Evolutionary conservation across 2,888 invertebrate genomes (phyloP).

Genomic region (Phyllotreta striolata): DNA sequence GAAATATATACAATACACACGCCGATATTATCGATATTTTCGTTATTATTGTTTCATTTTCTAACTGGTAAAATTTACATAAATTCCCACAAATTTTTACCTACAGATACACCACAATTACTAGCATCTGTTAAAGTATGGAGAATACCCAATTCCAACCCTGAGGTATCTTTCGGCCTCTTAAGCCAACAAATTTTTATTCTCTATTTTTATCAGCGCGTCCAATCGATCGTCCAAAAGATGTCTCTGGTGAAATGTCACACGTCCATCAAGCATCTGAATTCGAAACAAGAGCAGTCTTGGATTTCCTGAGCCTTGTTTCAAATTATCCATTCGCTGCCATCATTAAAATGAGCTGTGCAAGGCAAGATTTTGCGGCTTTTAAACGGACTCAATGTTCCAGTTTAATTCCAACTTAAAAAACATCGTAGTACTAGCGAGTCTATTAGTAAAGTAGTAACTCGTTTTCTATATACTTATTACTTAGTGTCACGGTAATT

Average conservation of each 20-base stretch:
- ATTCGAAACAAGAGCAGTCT: conserved; percentile 44
- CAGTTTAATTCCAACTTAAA: conserved; percentile 34
- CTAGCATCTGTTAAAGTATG: no score
- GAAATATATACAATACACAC: conserved; percentile 7
- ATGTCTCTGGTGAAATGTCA: conserved; percentile 46
- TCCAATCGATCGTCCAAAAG: conserved; percentile 47
- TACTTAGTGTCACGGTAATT: no score
- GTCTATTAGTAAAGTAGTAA: not conserved
- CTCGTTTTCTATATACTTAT: no score
- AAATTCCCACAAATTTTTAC: no score
- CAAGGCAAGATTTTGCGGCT: conserved; percentile 32
- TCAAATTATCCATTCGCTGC: conserved; percentile 39
- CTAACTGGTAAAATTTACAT: not conserved
- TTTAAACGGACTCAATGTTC: conserved; percentile 34
- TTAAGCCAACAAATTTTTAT: conserved; percentile 17
- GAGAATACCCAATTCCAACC: not conserved
- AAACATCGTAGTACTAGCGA: conserved; percentile 17
- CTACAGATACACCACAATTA: no score
- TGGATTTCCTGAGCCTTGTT: conserved; percentile 48
- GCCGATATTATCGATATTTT: conserved; percentile 10
- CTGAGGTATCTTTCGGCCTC: conserved; percentile 1
- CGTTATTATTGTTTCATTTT: conserved; percentile 2
- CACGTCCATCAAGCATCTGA: conserved; percentile 47
- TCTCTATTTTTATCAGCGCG: conserved; percentile 38
- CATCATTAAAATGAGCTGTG: conserved; percentile 45